Percentiles rank a stretch among this genome's conserved stretches.
phyloP scores from a whole-genome alignment of 2,797 vertebrate species.

The Phaenicophaeus curvirostris region DNA sequence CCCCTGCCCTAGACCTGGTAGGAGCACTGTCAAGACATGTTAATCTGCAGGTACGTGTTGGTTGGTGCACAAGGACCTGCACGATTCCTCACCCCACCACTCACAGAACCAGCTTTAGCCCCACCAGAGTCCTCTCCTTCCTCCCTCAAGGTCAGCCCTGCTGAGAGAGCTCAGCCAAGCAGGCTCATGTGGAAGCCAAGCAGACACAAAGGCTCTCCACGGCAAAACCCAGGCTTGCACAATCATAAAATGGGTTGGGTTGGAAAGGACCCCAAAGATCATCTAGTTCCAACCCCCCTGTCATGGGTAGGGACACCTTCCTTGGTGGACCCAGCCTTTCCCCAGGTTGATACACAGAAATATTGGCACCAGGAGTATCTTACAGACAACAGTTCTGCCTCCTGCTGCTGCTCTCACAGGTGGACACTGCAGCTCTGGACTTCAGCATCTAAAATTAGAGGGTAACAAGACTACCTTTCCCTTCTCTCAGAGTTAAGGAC shows the following conservation, averaged over 20 bases:
- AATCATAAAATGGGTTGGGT: not conserved
- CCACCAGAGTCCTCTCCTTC: not conserved
- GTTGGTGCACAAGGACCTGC: not conserved
- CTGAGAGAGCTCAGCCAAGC: not conserved
- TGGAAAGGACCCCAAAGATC: too few species aligned
- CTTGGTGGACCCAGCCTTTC: not conserved
- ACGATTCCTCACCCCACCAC: not conserved
- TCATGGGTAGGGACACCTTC: too few species aligned
- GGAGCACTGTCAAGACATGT: not conserved
- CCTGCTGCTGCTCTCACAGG: not conserved
- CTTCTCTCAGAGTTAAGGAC: not conserved
- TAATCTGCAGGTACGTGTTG: not conserved
- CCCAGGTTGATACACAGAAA: not conserved
- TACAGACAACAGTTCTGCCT: not conserved
- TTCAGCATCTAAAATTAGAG: not conserved
- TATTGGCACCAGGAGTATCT: too few species aligned
- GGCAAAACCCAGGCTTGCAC: not conserved
- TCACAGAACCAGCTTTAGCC: too few species aligned
- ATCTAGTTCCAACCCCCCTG: too few species aligned
- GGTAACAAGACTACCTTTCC: not conserved
- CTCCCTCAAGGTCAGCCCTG: not conserved
- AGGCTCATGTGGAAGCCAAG: not conserved
- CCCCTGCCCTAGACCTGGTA: not conserved
- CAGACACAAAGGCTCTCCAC: not conserved
- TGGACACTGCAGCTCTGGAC: not conserved